Base-by-base conservation (phyloP, 2,113 vertebrate species). In the Fregetta grallaria region DNA sequence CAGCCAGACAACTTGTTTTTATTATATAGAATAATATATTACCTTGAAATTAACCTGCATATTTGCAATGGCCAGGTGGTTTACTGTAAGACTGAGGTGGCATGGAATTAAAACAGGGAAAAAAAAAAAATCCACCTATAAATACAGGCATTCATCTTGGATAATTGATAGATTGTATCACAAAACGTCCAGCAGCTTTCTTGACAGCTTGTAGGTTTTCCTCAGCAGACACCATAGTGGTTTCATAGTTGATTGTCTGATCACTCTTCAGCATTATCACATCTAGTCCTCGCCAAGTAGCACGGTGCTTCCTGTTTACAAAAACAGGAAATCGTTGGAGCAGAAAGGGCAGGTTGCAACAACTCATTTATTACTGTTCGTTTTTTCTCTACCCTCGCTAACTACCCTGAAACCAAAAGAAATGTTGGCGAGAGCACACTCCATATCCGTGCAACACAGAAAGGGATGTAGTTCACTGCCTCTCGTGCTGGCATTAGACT, bases 301-400 rank as follows among this genome's bases (percentile, higher is more conserved):
- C 55, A 20, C 0, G 4, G 87, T 1, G 1, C 84, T 97, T 97
- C 94, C 96, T 97, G 94, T 97, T 97, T 96, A 96, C 95, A 95
- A 80, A 89, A 82, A 4, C 74, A 95, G 90, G 89, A 96, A 94
- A 95, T 76, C 0, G 0, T 47, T 73, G 83, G 84, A 96, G 81
- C 92, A 95, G 81, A 94, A 95, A 88, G 85, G 94, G 93, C 95
- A 96, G 91, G 89, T 96, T 97, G 45, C 74, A 94, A 93, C 94
- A 95, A 91, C 74, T 86, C 84, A 18, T 76, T 95, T 91, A 50
- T 86, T 94, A 68, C 59, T n/a, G 74, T 36, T 79, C 73, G 10
- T 42, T 86, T 96, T 90, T 55, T 5, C 63, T 87, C 26, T 80
- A 52, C 21, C 44, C 47, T 94, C 7, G 7, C 34, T 83, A 55